phyloP scores from a whole-genome alignment of 2,797 vertebrate genomes.

The Erithacus rubecula region DNA sequence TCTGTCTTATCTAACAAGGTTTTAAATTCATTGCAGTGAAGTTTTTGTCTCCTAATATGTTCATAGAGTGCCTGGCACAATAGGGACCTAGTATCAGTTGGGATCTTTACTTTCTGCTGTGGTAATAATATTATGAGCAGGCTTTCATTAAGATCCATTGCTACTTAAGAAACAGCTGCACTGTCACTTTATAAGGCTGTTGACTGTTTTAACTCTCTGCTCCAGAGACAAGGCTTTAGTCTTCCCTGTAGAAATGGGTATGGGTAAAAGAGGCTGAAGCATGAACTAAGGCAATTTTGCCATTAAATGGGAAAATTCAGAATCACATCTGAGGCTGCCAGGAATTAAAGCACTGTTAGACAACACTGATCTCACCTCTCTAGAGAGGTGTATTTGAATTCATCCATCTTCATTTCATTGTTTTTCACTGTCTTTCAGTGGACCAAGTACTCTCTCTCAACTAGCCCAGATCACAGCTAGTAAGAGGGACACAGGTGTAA shows the following conservation, averaged over 20 bases:
- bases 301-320: background rate
- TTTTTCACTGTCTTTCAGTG: background rate
- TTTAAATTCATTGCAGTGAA: background rate
- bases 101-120: conserved; percentile 11
- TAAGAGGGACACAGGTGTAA: background rate
- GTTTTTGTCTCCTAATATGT: background rate
- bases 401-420: conserved; percentile 11
- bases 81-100: background rate
- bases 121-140: conserved; percentile 32
- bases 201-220: conserved; percentile 13
- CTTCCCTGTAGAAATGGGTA: background rate
- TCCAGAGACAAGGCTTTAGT: background rate
- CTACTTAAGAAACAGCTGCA: conserved; percentile 33
- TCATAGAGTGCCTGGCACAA: background rate
- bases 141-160: conserved; percentile 32
- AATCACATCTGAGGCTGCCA: background rate
- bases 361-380: background rate
- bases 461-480: background rate
- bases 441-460: background rate
- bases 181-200: background rate
- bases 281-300: background rate
- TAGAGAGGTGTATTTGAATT: background rate
- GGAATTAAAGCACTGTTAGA: background rate
- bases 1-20: conserved; percentile 3
- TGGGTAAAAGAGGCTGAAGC: background rate